Conservation (phyloP, 2,888 invertebrate genomes). For the Julus scanicus region DNA sequence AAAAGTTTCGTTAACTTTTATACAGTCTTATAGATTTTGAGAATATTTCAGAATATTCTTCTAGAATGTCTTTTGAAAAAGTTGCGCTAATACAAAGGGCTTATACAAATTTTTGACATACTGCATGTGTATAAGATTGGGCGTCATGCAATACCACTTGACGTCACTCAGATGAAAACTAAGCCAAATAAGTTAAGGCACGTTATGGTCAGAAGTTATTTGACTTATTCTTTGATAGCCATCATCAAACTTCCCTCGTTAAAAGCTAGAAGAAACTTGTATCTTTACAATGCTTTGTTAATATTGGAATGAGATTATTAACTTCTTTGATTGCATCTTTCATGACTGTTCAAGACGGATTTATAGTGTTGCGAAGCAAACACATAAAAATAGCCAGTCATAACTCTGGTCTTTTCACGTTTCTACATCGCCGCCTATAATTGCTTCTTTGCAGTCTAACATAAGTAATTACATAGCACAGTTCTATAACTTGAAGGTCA, state of each 20-base stretch:
- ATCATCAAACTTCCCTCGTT: background rate
- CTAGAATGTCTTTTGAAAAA: too few species aligned
- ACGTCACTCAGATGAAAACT: too few species aligned
- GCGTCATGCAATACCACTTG: too few species aligned
- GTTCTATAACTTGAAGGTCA: constrained; percentile 25
- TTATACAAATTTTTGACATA: too few species aligned
- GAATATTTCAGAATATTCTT: too few species aligned
- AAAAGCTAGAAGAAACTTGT: background rate
- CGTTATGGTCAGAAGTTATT: too few species aligned
- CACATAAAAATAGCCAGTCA: background rate
- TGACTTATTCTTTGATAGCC: too few species aligned
- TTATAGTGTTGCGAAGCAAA: constrained; percentile 31
- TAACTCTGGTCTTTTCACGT: background rate
- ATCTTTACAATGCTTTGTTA: background rate
- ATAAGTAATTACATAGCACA: background rate
- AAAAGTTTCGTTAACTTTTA: too few species aligned
- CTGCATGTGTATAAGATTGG: too few species aligned
- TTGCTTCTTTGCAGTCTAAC: background rate
- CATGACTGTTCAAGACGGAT: background rate
- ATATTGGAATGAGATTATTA: constrained; percentile 36
- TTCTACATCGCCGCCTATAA: background rate
- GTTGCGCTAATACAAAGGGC: too few species aligned
- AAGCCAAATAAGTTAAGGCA: too few species aligned
- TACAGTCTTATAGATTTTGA: too few species aligned
- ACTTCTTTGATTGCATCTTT: background rate